Conservation (phyloP, 2,113 vertebrate species). For the Motacilla alba region DNA sequence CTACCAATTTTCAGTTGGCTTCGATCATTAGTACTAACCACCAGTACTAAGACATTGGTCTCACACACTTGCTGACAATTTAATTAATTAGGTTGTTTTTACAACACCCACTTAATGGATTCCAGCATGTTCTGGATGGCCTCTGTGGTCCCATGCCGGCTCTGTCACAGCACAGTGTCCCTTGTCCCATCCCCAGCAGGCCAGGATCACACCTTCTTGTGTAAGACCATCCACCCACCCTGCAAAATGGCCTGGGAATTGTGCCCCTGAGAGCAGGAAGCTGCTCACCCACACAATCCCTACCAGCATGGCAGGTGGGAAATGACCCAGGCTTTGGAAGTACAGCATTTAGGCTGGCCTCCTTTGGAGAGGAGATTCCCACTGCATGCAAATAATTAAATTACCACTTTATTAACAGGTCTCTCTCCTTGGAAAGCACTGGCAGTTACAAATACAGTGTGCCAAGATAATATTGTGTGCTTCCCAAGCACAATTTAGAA, state of each 20-base stretch:
- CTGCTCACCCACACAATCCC: neutral
- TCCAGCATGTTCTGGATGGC: neutral
- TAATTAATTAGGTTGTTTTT: constrained; percentile 17
- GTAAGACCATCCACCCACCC: neutral
- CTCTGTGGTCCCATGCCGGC: neutral
- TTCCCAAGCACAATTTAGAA: neutral
- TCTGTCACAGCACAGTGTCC: neutral
- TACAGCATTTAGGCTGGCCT: neutral
- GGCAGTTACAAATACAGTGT: neutral
- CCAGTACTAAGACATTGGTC: neutral
- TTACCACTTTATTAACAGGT: neutral
- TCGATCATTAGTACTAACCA: neutral
- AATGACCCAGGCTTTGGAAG: neutral
- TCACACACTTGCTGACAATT: neutral
- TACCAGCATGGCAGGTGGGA: neutral
- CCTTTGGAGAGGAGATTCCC: neutral
- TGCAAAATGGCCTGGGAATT: neutral
- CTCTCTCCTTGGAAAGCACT: neutral
- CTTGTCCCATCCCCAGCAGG: neutral
- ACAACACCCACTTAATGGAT: neutral
- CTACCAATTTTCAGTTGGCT: neutral
- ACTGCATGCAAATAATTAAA: neutral
- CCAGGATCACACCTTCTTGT: neutral
- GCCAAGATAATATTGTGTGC: neutral
- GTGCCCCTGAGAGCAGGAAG: neutral